Evolutionary conservation across 1,140 invertebrate genomes (phyloP), one percentile per base, ranked within the genome.

Genomic region (Sesamia nonagrioides): DNA sequence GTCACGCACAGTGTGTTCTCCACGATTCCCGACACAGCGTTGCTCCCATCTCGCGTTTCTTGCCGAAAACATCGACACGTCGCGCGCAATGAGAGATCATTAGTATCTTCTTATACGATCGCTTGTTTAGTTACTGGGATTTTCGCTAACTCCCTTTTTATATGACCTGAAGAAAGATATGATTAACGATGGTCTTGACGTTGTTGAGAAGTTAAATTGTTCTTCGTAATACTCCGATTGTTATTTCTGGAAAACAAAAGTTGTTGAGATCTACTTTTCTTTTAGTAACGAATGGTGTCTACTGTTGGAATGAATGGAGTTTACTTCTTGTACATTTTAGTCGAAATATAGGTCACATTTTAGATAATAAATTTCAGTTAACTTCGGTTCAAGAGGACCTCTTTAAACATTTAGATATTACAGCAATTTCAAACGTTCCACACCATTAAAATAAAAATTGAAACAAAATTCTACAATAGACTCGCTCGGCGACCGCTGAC

Each of bases 101-200:
- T 69, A 69, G 66, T 69, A 69, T 50, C 66, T 69, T 69, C 66
- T 69, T 69, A 69, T 42, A 40, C 66, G 63, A 68, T 68, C 63
- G 40, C 63, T 11, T 68, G 21, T 45, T 69, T 11, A 69, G 42
- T 15, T 69, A 69, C 66, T 69, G 63, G 63, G 42, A 68, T 68
- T 68, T 48, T 68, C 18, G 63, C 42, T 69, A 27, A 18, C 66
- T 69, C 13, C 42, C 66, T 69, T 69, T 48, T 69, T 69, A 69
- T 69, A 27, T 42, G 37, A 48, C 42, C 66, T 50, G 42, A 69
- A 69, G 66, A 69, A 69, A 69, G 66, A 69, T 69, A 69, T 69
- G 66, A 69, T 69, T 69, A 33, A 69, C 66, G 66, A 69, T 0
- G 42, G 21, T 5, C 66, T 69, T 69, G 42, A 69, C 66, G 66